A percentile compares a stretch with the other conserved stretches of the same genome.
These are phyloP conservation scores for Polypedilum vanderplanki DNA, from an alignment of 1,140 invertebrate species.

Conservation along the genomic window DNA sequence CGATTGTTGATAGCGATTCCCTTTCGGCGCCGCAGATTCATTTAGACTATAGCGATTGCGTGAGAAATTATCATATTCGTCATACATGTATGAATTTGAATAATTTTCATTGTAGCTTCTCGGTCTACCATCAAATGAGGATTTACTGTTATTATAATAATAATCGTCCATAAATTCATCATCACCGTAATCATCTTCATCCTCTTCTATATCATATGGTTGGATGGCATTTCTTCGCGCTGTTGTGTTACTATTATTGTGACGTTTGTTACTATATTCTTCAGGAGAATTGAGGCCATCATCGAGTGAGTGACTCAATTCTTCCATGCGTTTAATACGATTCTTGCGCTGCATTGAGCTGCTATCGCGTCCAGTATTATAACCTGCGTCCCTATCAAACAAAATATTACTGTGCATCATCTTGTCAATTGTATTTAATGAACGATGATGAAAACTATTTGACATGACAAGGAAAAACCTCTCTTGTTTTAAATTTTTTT, in stretches of 20 bases:
- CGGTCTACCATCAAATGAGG: background rate
- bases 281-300: constrained; percentile 13
- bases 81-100: background rate
- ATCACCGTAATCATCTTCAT: background rate
- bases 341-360: constrained; percentile 12
- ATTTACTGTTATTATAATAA: background rate
- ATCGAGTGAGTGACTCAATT: background rate
- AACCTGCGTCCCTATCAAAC: constrained; percentile 25
- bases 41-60: constrained; percentile 1
- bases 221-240: background rate
- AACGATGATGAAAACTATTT: background rate
- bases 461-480: constrained; percentile 20
- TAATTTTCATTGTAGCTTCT: constrained; percentile 23
- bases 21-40: background rate
- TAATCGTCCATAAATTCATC: background rate
- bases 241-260: background rate
- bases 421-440: constrained; percentile 21
- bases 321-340: background rate
- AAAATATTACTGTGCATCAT: constrained; percentile 23
- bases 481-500: background rate
- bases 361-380: background rate
- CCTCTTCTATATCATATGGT: background rate
- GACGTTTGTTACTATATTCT: background rate
- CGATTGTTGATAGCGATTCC: background rate
- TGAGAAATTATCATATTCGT: background rate